Conservation (phyloP, 2,888 invertebrate species). For the Mesorhabditis spiculigera region DNA sequence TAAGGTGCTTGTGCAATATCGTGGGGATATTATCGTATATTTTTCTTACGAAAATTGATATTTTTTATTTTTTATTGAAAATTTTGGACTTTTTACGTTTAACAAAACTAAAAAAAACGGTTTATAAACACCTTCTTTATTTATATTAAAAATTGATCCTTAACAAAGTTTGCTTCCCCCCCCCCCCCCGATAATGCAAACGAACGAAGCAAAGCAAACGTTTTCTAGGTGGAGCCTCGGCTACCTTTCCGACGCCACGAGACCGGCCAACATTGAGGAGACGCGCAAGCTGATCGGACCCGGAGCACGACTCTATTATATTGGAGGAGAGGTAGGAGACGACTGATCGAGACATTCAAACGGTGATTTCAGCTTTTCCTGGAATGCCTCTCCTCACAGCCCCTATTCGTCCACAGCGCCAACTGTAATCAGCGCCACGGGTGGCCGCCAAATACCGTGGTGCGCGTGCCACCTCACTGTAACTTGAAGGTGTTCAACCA, state of each 20-base stretch:
- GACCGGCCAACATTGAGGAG: neutral
- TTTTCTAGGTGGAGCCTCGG: neutral
- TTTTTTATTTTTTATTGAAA: no score
- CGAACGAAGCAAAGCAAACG: no score
- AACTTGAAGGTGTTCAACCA: neutral
- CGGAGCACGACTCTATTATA: neutral
- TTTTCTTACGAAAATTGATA: no score
- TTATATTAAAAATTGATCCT: no score
- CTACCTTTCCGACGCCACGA: neutral
- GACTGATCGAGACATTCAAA: neutral
- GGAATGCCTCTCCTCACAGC: neutral
- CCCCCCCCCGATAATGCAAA: no score
- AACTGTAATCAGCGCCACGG: constrained; percentile 1
- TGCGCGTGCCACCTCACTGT: neutral
- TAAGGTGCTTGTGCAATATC: no score
- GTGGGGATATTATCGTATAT: no score
- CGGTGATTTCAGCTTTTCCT: neutral
- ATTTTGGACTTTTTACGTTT: no score
- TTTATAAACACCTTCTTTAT: no score
- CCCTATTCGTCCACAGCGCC: neutral
- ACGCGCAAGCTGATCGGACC: neutral
- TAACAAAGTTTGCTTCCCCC: no score
- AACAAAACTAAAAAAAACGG: no score
- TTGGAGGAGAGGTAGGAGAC: neutral
- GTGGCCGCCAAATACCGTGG: neutral